Base-by-base conservation (phyloP, 2,888 invertebrate species). In the Abscondita cerata region DNA sequence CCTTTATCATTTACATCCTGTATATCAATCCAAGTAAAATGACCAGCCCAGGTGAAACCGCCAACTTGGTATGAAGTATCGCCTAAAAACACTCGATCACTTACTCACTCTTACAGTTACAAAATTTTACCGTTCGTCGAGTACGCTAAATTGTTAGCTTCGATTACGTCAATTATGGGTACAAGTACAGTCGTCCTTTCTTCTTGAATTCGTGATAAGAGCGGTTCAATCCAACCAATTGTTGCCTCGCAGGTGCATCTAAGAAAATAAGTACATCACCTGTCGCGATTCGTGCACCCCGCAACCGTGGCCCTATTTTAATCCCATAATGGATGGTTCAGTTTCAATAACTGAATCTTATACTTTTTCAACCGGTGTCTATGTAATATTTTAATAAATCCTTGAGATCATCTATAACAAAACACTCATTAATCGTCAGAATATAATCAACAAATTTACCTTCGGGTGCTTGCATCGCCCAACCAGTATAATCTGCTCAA, bases 401-500 rank as follows among this genome's bases (percentile, higher is more conserved):
- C 74, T 88, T 88, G 67, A 92, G 82, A 72, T 86, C 92, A 77
- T 85, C 81, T 92, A 74, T 36, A n/a, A n/a, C n/a, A n/a, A n/a
- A n/a, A n/a, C n/a, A n/a, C n/a, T n/a, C n/a, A n/a, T n/a, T n/a
- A n/a, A n/a, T n/a, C n/a, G n/a, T n/a, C n/a, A n/a, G n/a, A n/a
- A n/a, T n/a, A n/a, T n/a, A n/a, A n/a, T n/a, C n/a, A n/a, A n/a
- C n/a, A n/a, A n/a, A n/a, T n/a, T 75, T 78, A 87, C 87, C 84
- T 79, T 85, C 86, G 36, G n/a, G 93, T 91, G 68, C 96, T 96
- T 78, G 89, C 89, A 81, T 98, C 98, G 77, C 98, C 97, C n/a
- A n/a, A 98, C 91, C 8, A 98, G 82, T 73, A 98, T 91, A 59
- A 98, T 91, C 83, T 98, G 96, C 76, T 94, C 90, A 11, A 98